Conservation (phyloP, 2,113 vertebrate species). For the Peromyscus leucopus region DNA sequence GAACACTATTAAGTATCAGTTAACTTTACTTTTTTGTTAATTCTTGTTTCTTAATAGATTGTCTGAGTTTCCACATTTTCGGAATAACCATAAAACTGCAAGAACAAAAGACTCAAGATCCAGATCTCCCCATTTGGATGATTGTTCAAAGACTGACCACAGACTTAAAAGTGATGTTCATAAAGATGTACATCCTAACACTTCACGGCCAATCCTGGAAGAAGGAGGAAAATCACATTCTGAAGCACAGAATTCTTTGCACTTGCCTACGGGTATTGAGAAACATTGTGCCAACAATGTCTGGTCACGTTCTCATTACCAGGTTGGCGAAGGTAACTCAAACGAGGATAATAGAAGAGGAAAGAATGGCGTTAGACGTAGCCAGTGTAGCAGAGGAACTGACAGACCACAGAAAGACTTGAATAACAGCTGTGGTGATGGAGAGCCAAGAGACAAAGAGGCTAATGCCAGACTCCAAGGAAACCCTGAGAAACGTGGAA, state of each 20-base stretch:
- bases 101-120: constrained; percentile 85
- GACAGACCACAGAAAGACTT: constrained; percentile 83
- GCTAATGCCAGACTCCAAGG: constrained; percentile 80
- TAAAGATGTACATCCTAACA: constrained; percentile 80
- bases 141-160: constrained; percentile 80
- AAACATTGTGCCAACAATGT: constrained; percentile 76
- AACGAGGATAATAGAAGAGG: constrained; percentile 84
- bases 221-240: constrained; percentile 81
- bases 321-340: constrained; percentile 74
- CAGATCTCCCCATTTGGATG: constrained; percentile 80
- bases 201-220: constrained; percentile 74
- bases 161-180: constrained; percentile 82
- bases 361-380: constrained; percentile 83
- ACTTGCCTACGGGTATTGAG: constrained; percentile 68
- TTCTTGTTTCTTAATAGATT: constrained; percentile 82
- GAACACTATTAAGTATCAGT: constrained; percentile 36
- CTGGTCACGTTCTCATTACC: constrained; percentile 53
- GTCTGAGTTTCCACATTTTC: constrained; percentile 85
- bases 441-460: constrained; percentile 77
- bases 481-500: constrained; percentile 81
- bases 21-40: neutral
- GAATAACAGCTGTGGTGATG: constrained; percentile 72
- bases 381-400: constrained; percentile 74
- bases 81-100: constrained; percentile 79
- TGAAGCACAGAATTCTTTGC: constrained; percentile 80